A percentile compares a stretch with the other conserved stretches of the same genome.
These are phyloP conservation scores for Pithys albifrons DNA, from an alignment of 2,113 vertebrate species.

Conservation along the genomic window DNA sequence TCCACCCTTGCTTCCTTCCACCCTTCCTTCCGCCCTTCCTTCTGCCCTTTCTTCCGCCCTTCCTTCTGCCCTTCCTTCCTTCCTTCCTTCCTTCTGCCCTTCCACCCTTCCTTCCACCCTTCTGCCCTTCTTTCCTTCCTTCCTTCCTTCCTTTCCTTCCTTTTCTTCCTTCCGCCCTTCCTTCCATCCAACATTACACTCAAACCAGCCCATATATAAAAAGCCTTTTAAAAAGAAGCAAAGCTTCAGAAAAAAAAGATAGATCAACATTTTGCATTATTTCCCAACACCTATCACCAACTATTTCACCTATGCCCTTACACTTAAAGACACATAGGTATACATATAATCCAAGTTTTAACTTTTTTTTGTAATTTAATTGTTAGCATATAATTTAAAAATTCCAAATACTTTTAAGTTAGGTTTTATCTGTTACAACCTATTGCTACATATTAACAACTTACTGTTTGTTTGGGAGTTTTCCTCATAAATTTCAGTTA, in stretches of 20 bases:
- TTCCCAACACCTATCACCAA: background rate
- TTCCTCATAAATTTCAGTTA: background rate
- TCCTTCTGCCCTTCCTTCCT: background rate
- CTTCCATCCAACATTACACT: fast-evolving
- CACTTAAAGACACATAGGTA: fast-evolving
- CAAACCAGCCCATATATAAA: background rate
- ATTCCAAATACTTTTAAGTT: background rate
- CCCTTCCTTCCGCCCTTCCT: too few species aligned
- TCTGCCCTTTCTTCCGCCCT: too few species aligned
- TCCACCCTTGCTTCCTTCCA: too few species aligned
- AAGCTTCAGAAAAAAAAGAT: background rate
- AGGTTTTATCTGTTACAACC: background rate
- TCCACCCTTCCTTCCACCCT: background rate
- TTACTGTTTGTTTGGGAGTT: fast-evolving
- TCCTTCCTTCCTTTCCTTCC: too few species aligned
- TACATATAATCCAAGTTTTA: background rate
- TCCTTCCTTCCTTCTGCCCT: too few species aligned
- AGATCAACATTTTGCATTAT: background rate
- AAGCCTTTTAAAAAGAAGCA: background rate
- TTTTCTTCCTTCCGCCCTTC: too few species aligned
- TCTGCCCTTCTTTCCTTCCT: too few species aligned
- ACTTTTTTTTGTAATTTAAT: background rate
- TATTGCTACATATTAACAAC: background rate
- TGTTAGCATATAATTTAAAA: background rate
- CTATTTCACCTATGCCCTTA: background rate